Conservation (phyloP, 2,113 vertebrate species). For the Phoxinus phoxinus region DNA sequence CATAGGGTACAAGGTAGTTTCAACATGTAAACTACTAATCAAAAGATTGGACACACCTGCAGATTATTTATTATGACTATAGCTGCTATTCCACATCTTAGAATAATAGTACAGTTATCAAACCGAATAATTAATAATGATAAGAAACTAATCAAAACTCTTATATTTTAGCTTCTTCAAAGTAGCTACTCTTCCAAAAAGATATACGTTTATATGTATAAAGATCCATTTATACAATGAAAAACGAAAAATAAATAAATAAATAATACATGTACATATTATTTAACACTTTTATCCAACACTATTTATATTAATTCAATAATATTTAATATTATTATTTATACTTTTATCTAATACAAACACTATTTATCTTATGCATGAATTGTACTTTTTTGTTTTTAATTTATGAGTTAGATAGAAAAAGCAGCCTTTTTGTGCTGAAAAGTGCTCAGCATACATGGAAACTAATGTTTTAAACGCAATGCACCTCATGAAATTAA, state of each 20-base stretch:
- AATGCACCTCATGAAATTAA: too few relatives aligned
- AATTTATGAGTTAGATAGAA: too few relatives aligned
- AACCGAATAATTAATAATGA: background rate
- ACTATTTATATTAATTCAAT: background rate
- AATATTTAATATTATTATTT: background rate
- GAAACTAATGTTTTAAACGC: too few relatives aligned
- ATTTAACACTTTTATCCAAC: background rate
- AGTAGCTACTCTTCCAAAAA: background rate
- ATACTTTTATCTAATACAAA: too few relatives aligned
- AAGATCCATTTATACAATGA: background rate
- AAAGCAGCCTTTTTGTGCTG: too few relatives aligned
- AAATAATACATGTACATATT: background rate
- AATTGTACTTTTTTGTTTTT: too few relatives aligned
- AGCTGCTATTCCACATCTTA: background rate
- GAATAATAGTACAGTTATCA: background rate
- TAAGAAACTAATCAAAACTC: background rate
- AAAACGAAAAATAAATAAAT: background rate
- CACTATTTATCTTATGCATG: too few relatives aligned
- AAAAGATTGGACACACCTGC: background rate
- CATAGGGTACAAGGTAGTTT: background rate
- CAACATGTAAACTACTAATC: background rate
- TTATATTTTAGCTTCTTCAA: background rate
- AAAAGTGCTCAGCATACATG: too few relatives aligned
- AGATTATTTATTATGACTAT: background rate
- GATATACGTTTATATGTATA: background rate